Percentiles rank a stretch among this genome's conserved stretches.
These are phyloP conservation scores for Andrena bucephala DNA, from an alignment of 2,888 invertebrate species.

Conservation along the genomic window DNA sequence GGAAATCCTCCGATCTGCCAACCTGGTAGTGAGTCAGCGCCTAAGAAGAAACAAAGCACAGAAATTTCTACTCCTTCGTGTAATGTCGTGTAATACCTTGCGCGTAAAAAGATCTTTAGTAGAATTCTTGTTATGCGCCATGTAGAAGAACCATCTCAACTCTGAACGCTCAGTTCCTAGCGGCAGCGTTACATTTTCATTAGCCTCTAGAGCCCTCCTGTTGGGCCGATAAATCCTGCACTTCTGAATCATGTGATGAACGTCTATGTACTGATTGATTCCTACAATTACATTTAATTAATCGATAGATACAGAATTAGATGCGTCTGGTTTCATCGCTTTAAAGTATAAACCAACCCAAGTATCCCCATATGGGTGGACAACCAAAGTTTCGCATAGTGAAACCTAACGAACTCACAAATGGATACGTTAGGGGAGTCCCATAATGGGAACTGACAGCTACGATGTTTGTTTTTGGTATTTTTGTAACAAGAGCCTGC, in stretches of 20 bases:
- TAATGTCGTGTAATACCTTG: slow-evolving; percentile 79
- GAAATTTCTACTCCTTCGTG: background rate
- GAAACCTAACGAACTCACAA: slow-evolving; percentile 82
- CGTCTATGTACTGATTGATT: slow-evolving; percentile 86
- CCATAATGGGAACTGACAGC: slow-evolving; percentile 87
- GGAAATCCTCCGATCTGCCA: slow-evolving; percentile 74
- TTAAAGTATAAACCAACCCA: slow-evolving; percentile 71
- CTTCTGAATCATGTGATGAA: slow-evolving; percentile 86
- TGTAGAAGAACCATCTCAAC: slow-evolving; percentile 86
- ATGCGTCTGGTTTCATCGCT: background rate
- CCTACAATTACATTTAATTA: slow-evolving; percentile 77
- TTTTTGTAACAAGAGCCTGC: slow-evolving; percentile 82
- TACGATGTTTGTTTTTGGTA: slow-evolving; percentile 86
- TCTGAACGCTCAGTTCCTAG: slow-evolving; percentile 86
- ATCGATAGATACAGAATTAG: background rate
- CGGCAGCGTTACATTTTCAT: slow-evolving; percentile 85
- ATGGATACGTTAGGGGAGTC: slow-evolving; percentile 83
- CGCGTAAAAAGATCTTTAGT: slow-evolving; percentile 83
- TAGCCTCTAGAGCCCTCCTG: slow-evolving; percentile 85
- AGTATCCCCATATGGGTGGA: slow-evolving; percentile 89
- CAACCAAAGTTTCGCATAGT: slow-evolving; percentile 86
- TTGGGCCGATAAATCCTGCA: slow-evolving; percentile 86
- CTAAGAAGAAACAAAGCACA: slow-evolving; percentile 29
- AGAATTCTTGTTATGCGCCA: slow-evolving; percentile 84
- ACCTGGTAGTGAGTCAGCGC: slow-evolving; percentile 63